phyloP scores from a whole-genome alignment of 2,888 invertebrate species.

The Lithophane leautieri region DNA sequence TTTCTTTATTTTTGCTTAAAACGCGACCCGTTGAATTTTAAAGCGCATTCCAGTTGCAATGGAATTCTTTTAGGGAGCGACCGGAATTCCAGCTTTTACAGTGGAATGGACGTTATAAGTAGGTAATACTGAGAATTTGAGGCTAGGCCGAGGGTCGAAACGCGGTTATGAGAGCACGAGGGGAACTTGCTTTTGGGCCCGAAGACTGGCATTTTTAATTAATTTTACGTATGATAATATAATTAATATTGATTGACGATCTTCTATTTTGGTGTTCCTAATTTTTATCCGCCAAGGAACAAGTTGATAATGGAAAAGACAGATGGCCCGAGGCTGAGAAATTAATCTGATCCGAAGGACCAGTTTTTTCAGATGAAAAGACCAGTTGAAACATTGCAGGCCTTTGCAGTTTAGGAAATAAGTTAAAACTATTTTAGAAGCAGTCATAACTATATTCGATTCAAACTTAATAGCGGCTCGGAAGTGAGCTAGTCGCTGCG shows the following conservation, averaged over 20 bases:
- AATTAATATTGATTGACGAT: conserved; percentile 1
- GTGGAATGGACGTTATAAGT: conserved; percentile 47
- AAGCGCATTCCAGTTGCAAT: conserved; percentile 59
- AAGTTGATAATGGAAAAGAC: background rate
- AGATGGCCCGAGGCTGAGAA: background rate
- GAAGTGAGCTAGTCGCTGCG: too few relatives aligned
- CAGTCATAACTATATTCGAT: background rate
- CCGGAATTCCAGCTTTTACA: conserved; percentile 51
- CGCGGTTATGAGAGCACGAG: background rate
- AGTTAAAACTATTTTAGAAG: background rate
- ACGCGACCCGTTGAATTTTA: conserved; percentile 50
- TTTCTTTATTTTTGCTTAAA: conserved; percentile 55
- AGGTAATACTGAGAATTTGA: conserved; percentile 51
- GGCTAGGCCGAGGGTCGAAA: conserved; percentile 4
- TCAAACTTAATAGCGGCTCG: too few relatives aligned
- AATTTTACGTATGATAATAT: background rate
- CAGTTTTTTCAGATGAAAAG: background rate
- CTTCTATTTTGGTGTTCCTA: background rate
- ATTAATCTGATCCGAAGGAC: background rate
- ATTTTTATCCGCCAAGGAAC: background rate
- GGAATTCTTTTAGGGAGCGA: conserved; percentile 60
- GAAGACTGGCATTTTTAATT: conserved; percentile 12
- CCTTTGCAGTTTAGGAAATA: background rate
- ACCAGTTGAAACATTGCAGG: background rate
- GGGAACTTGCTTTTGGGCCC: background rate